Evolutionary conservation across 2,797 vertebrate species (phyloP), one percentile per base, ranked within the genome.

Genomic region (Graptemys geographica): DNA sequence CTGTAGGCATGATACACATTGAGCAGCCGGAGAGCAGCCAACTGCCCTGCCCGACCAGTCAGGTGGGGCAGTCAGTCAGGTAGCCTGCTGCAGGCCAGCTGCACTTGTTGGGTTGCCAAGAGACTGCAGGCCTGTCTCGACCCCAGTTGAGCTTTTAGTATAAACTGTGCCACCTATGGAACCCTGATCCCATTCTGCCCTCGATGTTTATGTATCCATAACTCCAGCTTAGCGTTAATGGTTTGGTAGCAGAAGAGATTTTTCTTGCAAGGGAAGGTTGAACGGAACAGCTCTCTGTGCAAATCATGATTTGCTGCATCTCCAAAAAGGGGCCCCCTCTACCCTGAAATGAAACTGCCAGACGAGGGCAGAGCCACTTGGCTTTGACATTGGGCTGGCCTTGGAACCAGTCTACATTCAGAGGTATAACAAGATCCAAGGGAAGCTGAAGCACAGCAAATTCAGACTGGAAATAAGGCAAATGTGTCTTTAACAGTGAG

Each of bases 141-240:
- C 87, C 82, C 87, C 79, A 90, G 81, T 90, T 37, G 92, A 94
- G 84, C 88, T 79, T 81, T 81, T 5, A 0, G 23, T 85, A 41
- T 82, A 79, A 96, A 83, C 80, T 79, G 57, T 1, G 4, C 88
- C 55, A 0, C 57, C 6, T 55, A 87, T 89, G 89, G 74, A 86
- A 83, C 4, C 33, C 41, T 1, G 16, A 51, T 86, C 86, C 52
- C 19, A 0, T 27, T 44, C 23, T 89, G 83, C 65, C 82, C 82
- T 84, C 31, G 56, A 47, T 86, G 82, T 80, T 51, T 1, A 1
- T 21, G 49, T 18, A 21, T 72, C 28, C 62, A 1, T 57, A 56
- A 74, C 81, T 94, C 41, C 37, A 5, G 52, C 55, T 74, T 55
- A 62, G 21, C 0, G 0, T n/a, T 55, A 53, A 25, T 1, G 4